Base-by-base conservation (phyloP, 2,113 vertebrate species). In the Gasterosteus aculeatus region DNA sequence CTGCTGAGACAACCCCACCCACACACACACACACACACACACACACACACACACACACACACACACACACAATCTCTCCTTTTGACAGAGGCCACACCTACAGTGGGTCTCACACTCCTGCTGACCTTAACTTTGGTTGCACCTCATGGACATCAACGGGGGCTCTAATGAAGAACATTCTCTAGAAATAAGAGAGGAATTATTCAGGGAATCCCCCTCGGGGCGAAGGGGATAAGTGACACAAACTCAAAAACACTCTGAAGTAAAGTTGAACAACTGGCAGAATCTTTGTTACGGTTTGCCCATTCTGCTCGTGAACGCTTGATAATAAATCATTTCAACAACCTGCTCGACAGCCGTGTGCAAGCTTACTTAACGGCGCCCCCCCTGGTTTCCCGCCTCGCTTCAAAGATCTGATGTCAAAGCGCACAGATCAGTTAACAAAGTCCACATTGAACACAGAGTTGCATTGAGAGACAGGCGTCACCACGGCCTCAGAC, bases 1-100 rank as follows among this genome's bases (percentile, higher is more conserved):
- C 79, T 68, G 70, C n/a, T 72, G 64, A 66, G 44, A 71, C 64
- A 75, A 82, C 77, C 41, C 77, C 80, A 77, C 78, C 84, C 75
- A 65, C 58, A 12, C n/a, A 60, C 31, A 41, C 33, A 49, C 38
- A 64, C 31, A 22, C 39, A 54, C 41, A 35, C 44, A 59, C 19
- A 46, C 53, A 61, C 63, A 56, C 16, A 9, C 42, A 22, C 65
- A 42, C 56, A 58, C 62, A 26, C 75, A 46, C 44, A 63, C 44
- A 19, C 51, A 70, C 12, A 22, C 33, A 66, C 18, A 26, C 53
- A 54, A 35, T 75, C 51, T 74, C 63, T 14, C 67, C 57, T 49
- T 72, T 26, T 75, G 77, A 77, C 65, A 51, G 26, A 83, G 38
- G 59, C 60, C 64, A 80, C 66, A 65, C 77, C 69, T 73, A 47